Conservation (phyloP, 2,113 vertebrate species). For the Maccullochella peelii region DNA sequence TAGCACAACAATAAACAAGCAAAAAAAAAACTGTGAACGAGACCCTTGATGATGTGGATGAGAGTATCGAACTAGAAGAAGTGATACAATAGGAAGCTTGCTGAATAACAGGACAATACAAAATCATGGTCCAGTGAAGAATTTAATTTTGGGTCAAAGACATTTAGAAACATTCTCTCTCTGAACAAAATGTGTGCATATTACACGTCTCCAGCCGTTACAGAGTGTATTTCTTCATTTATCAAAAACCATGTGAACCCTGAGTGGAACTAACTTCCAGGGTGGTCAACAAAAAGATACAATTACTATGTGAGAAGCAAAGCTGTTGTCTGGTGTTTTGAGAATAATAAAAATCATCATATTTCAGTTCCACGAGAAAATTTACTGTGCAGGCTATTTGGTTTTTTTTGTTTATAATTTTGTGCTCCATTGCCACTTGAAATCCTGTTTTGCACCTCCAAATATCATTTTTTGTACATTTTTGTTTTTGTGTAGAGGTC, state of each 20-base stretch:
- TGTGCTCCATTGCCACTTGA: conserved; percentile 5
- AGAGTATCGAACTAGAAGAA: background rate
- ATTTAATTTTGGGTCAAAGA: background rate
- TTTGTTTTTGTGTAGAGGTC: conserved; percentile 34
- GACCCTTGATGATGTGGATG: background rate
- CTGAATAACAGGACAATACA: background rate
- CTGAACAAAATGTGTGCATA: background rate
- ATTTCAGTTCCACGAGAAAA: background rate
- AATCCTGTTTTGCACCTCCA: conserved; percentile 16
- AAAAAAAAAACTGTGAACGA: background rate
- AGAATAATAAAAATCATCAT: conserved; percentile 28
- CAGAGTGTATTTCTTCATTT: background rate
- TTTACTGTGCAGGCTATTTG: background rate
- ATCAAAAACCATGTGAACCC: conserved; percentile 1
- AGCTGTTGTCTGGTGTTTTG: background rate
- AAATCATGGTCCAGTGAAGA: background rate
- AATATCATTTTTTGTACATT: conserved; percentile 10
- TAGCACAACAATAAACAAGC: background rate
- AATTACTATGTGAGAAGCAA: background rate
- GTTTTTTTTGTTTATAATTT: too few species aligned
- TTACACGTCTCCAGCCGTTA: background rate
- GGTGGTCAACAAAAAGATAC: background rate
- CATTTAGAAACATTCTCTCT: background rate
- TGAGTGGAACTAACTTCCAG: background rate
- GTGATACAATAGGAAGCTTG: background rate